A percentile compares a stretch with the other conserved stretches of the same genome.
Evolutionary conservation across 2,113 vertebrate species (phyloP).

Genomic region (Tricholaema leucomelas): DNA sequence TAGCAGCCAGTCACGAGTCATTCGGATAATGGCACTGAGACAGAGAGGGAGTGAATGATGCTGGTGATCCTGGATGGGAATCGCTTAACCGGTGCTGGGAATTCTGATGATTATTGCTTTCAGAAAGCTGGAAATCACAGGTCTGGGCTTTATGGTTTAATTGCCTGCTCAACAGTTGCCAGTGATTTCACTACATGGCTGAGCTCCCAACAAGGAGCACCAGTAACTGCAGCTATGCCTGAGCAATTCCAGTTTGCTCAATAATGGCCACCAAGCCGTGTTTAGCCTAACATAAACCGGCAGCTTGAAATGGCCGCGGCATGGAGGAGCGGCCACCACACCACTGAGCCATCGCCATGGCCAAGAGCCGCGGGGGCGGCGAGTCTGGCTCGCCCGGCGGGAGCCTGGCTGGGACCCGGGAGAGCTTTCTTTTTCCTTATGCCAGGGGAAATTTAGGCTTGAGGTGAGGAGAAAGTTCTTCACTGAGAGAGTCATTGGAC

Average conservation of each 20-base stretch:
- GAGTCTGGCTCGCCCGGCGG: constrained; percentile 79
- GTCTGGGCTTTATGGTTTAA: constrained; percentile 71
- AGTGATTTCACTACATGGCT: constrained; percentile 57
- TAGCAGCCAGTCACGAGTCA: neutral
- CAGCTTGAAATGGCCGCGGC: constrained; percentile 25
- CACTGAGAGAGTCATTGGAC: too few species aligned
- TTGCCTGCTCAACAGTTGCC: constrained; percentile 69
- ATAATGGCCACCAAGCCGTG: constrained; percentile 38
- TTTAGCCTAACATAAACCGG: constrained; percentile 23
- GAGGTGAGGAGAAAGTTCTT: too few species aligned
- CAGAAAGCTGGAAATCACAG: constrained; percentile 59
- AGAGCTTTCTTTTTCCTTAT: too few species aligned
- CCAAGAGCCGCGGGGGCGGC: constrained; percentile 80
- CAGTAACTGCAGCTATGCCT: constrained; percentile 45
- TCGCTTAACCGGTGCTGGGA: constrained; percentile 50
- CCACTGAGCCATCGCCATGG: too few species aligned
- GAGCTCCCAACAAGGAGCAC: constrained; percentile 50
- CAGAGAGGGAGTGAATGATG: constrained; percentile 3
- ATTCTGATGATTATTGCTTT: constrained; percentile 68
- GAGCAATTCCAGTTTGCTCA: constrained; percentile 57
- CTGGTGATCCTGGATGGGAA: constrained; percentile 18
- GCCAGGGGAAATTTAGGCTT: too few species aligned
- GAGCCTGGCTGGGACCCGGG: constrained; percentile 76
- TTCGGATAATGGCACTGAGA: constrained; percentile 11
- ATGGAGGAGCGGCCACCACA: too few species aligned